Conservation (phyloP, 2,888 invertebrate species). For the Sesamia inferens region DNA sequence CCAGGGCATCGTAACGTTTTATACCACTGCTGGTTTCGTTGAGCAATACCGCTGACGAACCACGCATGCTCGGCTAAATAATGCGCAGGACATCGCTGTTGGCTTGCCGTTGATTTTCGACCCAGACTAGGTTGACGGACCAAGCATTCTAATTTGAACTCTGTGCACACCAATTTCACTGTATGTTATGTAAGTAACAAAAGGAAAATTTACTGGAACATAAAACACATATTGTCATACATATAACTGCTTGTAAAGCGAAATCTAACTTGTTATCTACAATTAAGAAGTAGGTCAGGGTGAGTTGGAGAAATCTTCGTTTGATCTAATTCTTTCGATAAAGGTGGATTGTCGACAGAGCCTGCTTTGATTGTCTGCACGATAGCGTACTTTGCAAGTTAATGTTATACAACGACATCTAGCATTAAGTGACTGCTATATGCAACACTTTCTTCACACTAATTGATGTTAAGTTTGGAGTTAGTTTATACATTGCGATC, state of each 20-base stretch:
- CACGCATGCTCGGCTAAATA: constrained; percentile 74
- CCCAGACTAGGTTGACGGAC: constrained; percentile 82
- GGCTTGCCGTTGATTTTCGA: constrained; percentile 81
- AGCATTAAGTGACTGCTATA: not conserved
- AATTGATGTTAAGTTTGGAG: not conserved
- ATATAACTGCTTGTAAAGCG: constrained; percentile 55
- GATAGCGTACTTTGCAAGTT: constrained; percentile 11
- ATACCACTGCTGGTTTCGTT: constrained; percentile 81
- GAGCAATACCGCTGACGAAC: constrained; percentile 76
- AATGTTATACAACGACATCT: constrained; percentile 13
- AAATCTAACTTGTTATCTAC: constrained; percentile 60
- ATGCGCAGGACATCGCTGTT: constrained; percentile 83
- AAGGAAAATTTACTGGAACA: constrained; percentile 69
- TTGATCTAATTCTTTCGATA: constrained; percentile 48
- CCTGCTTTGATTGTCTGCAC: constrained; percentile 16
- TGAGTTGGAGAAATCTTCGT: constrained; percentile 60
- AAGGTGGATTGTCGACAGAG: constrained; percentile 19
- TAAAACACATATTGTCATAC: constrained; percentile 35
- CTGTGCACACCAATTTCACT: constrained; percentile 84
- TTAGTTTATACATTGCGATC: not conserved
- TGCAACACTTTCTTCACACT: not conserved
- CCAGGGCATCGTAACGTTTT: constrained; percentile 82
- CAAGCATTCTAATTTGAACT: constrained; percentile 87
- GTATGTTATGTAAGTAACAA: constrained; percentile 81
- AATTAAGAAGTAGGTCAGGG: constrained; percentile 65